Base-by-base conservation (phyloP, 2,888 invertebrate species). In the Actias luna region DNA sequence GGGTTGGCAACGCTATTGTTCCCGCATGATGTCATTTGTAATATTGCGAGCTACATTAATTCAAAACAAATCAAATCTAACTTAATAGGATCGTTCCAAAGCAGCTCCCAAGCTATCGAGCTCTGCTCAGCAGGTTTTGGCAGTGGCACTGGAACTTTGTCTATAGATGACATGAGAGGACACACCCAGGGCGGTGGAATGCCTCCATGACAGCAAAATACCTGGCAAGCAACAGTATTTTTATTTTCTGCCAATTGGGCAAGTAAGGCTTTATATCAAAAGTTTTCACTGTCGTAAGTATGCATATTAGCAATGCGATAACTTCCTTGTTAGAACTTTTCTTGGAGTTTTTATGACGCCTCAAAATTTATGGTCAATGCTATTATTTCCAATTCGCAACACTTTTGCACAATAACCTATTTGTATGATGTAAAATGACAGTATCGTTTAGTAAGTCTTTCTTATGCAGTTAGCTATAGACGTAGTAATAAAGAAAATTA, bases 131-230 rank as follows among this genome's bases (percentile, higher is more conserved):
- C 95, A 0, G 96, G 96, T 63, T 94, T 93, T 29, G 88, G 80
- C 50, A 96, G 85, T 0, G 95, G 95, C 52, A 92, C 90, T 0
- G 95, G 95, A 64, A 96, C 94, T 64, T 93, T 93, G 77, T 95
- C 94, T 36, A 96, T 95, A 16, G 94, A 93, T 1, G 93, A 83
- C 46, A 95, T 89, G 31, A 93, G 88, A 0, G 95, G 95, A 70
- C 95, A 95, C 66, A 94, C 87, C 94, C 93, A 94, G 1, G 95
- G 94, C 0, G 95, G 95, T 0, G 96, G 96, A 64, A 96, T 96
- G 8, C 96, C 96, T 18, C 96, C 96, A 82, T 96, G 96, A 64
- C 95, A 95, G 84, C 96, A 96, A 78, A 96, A 96, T 60, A 96
- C 93, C 95, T 95, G 76, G 1, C 8, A 60, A 18, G 52, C 2